phyloP scores from a whole-genome alignment of 2,888 invertebrate species.

The Aspidapion aeneum region DNA sequence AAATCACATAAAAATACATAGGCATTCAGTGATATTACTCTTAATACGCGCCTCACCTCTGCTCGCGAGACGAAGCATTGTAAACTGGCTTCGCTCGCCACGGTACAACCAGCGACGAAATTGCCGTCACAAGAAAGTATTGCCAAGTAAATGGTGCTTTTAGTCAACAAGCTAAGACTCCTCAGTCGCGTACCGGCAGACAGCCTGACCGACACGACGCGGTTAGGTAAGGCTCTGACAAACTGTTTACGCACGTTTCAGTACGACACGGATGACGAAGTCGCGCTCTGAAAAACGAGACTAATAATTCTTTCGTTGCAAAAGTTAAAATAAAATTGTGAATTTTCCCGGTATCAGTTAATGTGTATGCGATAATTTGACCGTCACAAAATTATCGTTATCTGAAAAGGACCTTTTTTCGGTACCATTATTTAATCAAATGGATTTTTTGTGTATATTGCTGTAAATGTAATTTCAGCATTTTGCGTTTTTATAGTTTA shows the following conservation, averaged over 20 bases:
- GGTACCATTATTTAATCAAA: no score
- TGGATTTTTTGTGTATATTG: no score
- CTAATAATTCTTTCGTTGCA: constrained; percentile 30
- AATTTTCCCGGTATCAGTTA: no score
- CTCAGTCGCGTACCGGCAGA: constrained; percentile 17
- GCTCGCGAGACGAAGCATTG: background rate
- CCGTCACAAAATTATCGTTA: no score
- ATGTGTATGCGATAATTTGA: no score
- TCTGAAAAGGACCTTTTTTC: no score
- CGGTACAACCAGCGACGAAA: background rate
- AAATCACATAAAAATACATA: no score
- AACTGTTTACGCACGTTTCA: constrained; percentile 35
- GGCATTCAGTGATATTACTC: no score
- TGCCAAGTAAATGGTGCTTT: background rate
- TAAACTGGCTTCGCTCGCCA: no score
- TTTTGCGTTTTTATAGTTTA: no score
- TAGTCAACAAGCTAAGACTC: background rate
- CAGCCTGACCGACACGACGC: constrained; percentile 17
- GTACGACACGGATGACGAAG: constrained; percentile 30
- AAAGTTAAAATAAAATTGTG: no score
- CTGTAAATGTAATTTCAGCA: no score
- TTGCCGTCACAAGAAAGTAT: background rate
- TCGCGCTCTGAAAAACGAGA: constrained; percentile 32
- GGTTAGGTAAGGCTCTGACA: constrained; percentile 19
- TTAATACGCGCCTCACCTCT: background rate